phyloP scores from a whole-genome alignment of 2,888 invertebrate genomes.

The Kryphioiulus occultus region DNA sequence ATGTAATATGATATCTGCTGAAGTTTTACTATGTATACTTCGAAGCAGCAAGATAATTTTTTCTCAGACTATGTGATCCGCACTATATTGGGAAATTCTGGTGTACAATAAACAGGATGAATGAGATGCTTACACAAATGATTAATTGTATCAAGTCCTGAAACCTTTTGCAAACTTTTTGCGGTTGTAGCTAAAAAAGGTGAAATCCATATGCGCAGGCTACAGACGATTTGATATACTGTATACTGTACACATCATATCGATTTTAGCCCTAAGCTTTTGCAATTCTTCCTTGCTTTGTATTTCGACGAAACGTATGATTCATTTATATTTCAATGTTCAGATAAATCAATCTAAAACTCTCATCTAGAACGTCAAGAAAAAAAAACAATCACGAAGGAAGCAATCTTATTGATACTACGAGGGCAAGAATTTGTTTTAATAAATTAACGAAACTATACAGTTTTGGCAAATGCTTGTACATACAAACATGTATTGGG shows the following conservation, averaged over 20 bases:
- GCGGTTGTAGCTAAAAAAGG: background rate
- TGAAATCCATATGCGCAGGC: background rate
- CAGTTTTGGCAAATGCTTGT: background rate
- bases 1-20: background rate
- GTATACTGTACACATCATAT: background rate
- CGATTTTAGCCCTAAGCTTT: background rate
- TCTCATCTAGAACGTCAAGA: background rate
- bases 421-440: background rate
- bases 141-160: background rate
- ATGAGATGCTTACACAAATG: background rate
- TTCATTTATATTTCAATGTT: background rate
- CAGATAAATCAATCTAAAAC: background rate
- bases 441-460: background rate
- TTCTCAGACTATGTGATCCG: background rate
- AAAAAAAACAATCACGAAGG: background rate
- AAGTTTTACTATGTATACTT: background rate
- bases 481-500: too few species aligned
- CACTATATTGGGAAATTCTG: background rate
- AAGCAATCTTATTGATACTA: background rate
- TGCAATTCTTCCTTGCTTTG: background rate
- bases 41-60: background rate
- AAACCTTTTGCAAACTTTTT: slow-evolving; percentile 16
- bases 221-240: background rate
- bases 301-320: background rate
- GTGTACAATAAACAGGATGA: background rate